Percentiles rank a stretch among this genome's conserved stretches.
phyloP scores from a whole-genome alignment of 2,888 invertebrate species.

The Drosophila bunnanda region DNA sequence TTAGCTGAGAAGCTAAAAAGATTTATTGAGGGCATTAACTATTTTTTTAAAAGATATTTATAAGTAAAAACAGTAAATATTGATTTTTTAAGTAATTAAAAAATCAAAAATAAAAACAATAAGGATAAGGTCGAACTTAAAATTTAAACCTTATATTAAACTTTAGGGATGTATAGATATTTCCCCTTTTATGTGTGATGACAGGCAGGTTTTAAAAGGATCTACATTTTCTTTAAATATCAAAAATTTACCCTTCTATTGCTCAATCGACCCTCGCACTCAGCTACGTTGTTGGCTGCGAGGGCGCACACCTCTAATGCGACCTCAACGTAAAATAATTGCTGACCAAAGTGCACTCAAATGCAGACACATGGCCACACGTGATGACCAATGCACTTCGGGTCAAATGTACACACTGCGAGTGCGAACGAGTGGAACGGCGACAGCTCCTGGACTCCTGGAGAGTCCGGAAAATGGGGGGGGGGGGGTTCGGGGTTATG shows the following conservation, averaged over 20 bases:
- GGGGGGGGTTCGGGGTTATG: background rate
- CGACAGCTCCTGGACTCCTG: slow-evolving; percentile 10
- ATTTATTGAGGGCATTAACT: background rate
- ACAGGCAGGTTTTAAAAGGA: too few relatives aligned
- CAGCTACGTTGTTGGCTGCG: slow-evolving; percentile 53
- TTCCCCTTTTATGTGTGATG: too few relatives aligned
- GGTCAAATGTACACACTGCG: slow-evolving; percentile 67
- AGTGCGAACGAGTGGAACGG: slow-evolving; percentile 42
- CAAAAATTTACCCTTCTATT: background rate
- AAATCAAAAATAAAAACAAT: background rate
- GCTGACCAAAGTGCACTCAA: slow-evolving; percentile 81
- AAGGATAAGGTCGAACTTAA: background rate
- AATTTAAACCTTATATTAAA: background rate
- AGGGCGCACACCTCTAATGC: slow-evolving; percentile 70
- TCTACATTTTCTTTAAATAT: background rate
- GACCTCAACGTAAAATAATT: slow-evolving; percentile 82
- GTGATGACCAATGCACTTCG: slow-evolving; percentile 80
- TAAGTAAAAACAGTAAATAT: too few relatives aligned
- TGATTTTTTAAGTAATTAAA: background rate
- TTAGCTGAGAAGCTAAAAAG: background rate
- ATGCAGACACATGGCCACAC: slow-evolving; percentile 80
- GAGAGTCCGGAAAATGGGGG: background rate
- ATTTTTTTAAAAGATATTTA: background rate
- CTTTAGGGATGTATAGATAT: fast-evolving
- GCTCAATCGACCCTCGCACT: slow-evolving; percentile 30